These are phyloP conservation scores for Columba janthina DNA, from an alignment of 2,113 vertebrate genomes.

Conservation along the genomic window DNA sequence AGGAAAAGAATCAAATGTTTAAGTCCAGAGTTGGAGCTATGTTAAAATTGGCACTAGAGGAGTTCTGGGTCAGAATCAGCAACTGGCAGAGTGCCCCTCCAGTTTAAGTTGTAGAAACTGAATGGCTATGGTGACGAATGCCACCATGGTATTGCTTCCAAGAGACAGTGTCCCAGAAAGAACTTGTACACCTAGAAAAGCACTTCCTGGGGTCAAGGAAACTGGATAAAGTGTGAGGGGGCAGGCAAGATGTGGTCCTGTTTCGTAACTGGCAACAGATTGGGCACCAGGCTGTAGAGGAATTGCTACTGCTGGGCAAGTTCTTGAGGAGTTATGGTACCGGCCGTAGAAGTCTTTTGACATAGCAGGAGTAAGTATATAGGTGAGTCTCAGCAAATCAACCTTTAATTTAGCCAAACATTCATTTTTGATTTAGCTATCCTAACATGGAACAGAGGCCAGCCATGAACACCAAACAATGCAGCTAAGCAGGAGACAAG, in stretches of 20 bases:
- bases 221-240: not conserved
- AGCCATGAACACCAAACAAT: not conserved
- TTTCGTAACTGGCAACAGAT: not conserved
- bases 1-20: not conserved
- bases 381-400: not conserved
- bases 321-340: not conserved
- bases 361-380: not conserved
- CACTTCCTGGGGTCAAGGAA: not conserved
- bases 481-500: not conserved
- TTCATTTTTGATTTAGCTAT: not conserved
- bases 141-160: not conserved
- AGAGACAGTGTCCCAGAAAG: not conserved
- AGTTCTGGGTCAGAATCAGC: not conserved
- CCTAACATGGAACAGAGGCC: not conserved
- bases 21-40: not conserved
- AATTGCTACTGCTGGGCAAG: not conserved
- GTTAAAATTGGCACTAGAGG: not conserved
- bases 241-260: not conserved
- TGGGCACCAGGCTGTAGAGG: not conserved
- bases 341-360: not conserved
- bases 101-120: not conserved
- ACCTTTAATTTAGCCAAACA: not conserved
- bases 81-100: not conserved
- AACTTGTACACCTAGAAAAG: not conserved
- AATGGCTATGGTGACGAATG: not conserved